Base-by-base conservation (phyloP, 2,888 invertebrate species). In the Tethea ocularis region DNA sequence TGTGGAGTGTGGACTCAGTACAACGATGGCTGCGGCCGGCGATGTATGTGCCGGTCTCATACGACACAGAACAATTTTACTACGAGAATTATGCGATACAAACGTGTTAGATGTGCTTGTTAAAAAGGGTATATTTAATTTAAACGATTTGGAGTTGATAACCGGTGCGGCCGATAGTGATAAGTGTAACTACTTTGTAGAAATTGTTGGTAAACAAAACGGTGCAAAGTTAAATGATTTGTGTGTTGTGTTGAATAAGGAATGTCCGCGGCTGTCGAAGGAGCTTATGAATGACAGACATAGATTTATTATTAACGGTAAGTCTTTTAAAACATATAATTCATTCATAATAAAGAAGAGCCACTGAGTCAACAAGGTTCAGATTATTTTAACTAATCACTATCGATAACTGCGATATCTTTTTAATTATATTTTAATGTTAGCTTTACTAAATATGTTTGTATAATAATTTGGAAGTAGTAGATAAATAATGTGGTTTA, bases 261-360 rank as follows among this genome's bases (percentile, higher is more conserved):
- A 95, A 85, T 95, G 95, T 75, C 94, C 95, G 55, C 94, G 94
- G 87, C 84, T 95, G 82, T 93, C 94, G 63, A 94, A 94, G 91
- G 95, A 94, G 81, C 88, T 95, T 74, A 91, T 94, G 83, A 94
- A 94, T 84, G 94, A 94, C 81, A 93, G 93, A 72, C 92, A 94
- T 62, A 93, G 88, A 71, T 89, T 89, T 67, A 84, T 91, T 74
- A 86, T 87, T 66, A 93, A 92, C 77, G 91, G 92, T 92, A 66
- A 86, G 89, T 71, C 23, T 22, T 4, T 52, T 26, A 41, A 24
- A 41, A 29, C 24, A 52, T n/a, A 33, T n/a, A n/a, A 13, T 41
- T 41, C 41, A 8, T 7, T n/a, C 10, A 17, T 7, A 41, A 1
- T 2, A n/a, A 8, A 29, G 29, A 29, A 29, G 6, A 8, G 17